Base-by-base conservation (phyloP, 2,113 vertebrate genomes). In the Albula glossodonta region DNA sequence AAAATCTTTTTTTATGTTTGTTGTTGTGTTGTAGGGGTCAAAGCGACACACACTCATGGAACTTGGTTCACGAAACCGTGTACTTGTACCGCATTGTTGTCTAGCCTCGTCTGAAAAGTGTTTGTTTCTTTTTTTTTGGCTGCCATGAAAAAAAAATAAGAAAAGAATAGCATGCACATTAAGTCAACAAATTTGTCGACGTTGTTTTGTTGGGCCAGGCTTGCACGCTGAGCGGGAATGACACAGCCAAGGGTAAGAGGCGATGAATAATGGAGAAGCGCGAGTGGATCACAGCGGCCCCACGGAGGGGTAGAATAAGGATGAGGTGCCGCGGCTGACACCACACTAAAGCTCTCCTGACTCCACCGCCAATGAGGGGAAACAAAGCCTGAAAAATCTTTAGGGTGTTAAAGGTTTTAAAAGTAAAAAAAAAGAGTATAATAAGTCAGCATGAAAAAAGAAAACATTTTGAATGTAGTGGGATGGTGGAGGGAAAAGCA, bases 251-350 rank as follows among this genome's bases (percentile, higher is more conserved):
- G 80, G 80, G 80, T 81, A 53, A 25, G 50, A 25, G 51, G 7
- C 8, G 12, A 81, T 81, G 51, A 81, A 81, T 81, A 81, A 81
- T 81, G 80, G 80, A 81, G n/a, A 12, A 81, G 17, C 31, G 25
- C 22, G 6, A 31, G 48, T 5, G 48, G 48, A 81, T 51, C 41
- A 81, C 79, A 81, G 79, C 79, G 4, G 48, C 41, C 50, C 79
- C 79, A 81, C 79, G n/a, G 50, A 81, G 79, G 19, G 79, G 7
- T 41, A 17, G 50, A 81, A 81, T 12, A 51, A 51, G 79, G n/a
- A 53, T n/a, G 50, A 56, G 49, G 51, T 19, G 22, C 50, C 10
- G 80, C 31, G 80, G 48, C 51, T 41, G 52, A 82, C 52, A 25
- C 52, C n/a, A 12, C 81, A 60, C 5, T 11, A 82, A 82, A 51